Base-by-base conservation (phyloP, 2,797 vertebrate species). In the Anabas testudineus region DNA sequence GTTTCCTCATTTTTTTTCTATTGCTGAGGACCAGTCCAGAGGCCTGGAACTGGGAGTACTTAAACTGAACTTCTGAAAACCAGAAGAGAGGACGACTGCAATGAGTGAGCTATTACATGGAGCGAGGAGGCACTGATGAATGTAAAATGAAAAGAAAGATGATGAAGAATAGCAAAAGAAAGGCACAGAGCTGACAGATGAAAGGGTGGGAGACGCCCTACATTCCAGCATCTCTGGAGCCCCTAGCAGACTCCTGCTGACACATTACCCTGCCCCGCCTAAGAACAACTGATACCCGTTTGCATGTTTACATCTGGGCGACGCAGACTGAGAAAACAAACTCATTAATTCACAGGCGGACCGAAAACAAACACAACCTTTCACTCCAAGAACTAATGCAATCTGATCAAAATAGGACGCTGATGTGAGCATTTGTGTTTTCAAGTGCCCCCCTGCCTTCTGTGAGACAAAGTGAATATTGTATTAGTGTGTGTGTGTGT, bases 331-430 rank as follows among this genome's bases (percentile, higher is more conserved):
- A 76, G 70, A 88, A 90, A 90, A 87, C 83, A 89, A 84, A 85
- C 85, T 82, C 69, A 87, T 91, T 88, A 75, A 85, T 86, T 87
- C 85, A 83, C 49, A 74, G 70, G 47, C 79, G 67, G 81, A 77
- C 80, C 37, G 42, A 86, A 91, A 90, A 88, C 84, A 91, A 92
- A 88, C 85, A 86, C 9, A 66, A 42, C 61, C 55, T 68, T 74
- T 76, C 65, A 75, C 43, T 77, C 58, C 18, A 45, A 76, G 48
- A 74, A 74, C 70, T 62, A 85, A 78, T 74, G 74, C 73, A 76
- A 80, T 74, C 48, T 18, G 81, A 82, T 78, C 68, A 76, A 85
- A 87, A 87, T 34, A 46, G 65, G 78, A 74, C 66, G 30, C 60
- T 37, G 71, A 71, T 73, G 76, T 56, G 71, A 61, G 65, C 30